Evolutionary conservation across 2,797 vertebrate genomes (phyloP), one percentile per base, ranked within the genome.

Genomic region (Betta splendens): DNA sequence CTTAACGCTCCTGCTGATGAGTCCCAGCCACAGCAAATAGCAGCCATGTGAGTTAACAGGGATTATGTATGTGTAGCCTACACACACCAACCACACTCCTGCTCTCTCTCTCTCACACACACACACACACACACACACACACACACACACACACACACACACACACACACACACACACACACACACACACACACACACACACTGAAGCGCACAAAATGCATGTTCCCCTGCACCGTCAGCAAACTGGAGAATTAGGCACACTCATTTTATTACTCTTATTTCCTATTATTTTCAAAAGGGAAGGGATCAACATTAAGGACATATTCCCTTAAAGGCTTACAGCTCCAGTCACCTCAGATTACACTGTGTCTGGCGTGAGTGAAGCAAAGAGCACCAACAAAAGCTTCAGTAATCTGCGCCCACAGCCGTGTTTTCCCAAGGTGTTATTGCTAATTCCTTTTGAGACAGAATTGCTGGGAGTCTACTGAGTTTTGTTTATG

Each of bases 21-120:
- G 62, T 77, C 44, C 49, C 47, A 56, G 66, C 40, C 45, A 66
- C 60, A 73, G 53, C 17, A 51, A 80, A 68, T 18, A 58, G 35
- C 47, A 16, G 22, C 38, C 55, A 43, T 51, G 43, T 26, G 35
- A 66, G 56, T 72, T 64, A 74, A 40, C 44, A 51, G 47, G 43
- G 69, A 83, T 84, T 85, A 84, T 56, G 48, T 43, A 18, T 64
- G 57, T 71, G 60, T 70, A 55, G 64, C 16, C 55, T 53, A 38
- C 56, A 72, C 53, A 73, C 29, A 64, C 10, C 42, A 40, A 5
- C 16, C 29, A 40, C 17, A 39, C 7, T 15, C 21, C 29, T 36
- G n/a, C 45, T 26, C 21, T 42, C 40, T 33, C 11, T 39, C 35
- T 38, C 12, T 52, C 26, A 39, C 56, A 36, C 21, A 64, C 39